Conservation (phyloP, 2,888 invertebrate genomes). For the Scaeva pyrastri region DNA sequence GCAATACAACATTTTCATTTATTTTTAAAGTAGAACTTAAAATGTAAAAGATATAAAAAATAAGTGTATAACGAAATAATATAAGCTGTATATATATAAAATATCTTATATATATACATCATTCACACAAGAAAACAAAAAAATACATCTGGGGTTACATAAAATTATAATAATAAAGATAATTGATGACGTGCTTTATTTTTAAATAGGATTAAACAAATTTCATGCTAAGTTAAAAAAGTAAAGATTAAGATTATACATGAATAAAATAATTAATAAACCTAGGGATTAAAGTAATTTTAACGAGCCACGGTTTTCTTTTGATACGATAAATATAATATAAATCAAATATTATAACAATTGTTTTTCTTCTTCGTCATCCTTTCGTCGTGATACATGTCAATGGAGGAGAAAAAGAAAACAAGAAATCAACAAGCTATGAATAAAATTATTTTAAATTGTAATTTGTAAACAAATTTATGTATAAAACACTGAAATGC, state of each 20-base stretch:
- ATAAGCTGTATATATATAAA: slow-evolving; percentile 61
- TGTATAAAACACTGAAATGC: slow-evolving; percentile 44
- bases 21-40: slow-evolving; percentile 45
- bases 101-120: slow-evolving; percentile 42
- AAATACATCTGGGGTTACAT: slow-evolving; percentile 58
- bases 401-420: slow-evolving; percentile 56
- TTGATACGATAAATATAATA: slow-evolving; percentile 68
- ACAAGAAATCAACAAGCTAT: slow-evolving; percentile 30
- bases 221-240: slow-evolving; percentile 69
- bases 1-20: slow-evolving; percentile 56
- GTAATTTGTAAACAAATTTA: slow-evolving; percentile 55
- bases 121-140: slow-evolving; percentile 11
- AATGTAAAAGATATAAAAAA: slow-evolving; percentile 34
- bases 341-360: slow-evolving; percentile 38
- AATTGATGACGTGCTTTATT: slow-evolving; percentile 75
- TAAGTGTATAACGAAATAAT: slow-evolving; percentile 48
- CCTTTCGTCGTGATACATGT: slow-evolving; percentile 72
- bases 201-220: slow-evolving; percentile 69
- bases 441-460: slow-evolving; percentile 58
- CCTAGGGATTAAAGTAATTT: slow-evolving; percentile 41
- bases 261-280: slow-evolving; percentile 37
- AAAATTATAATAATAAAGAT: slow-evolving; percentile 45
- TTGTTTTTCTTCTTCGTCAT: slow-evolving; percentile 63
- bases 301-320: slow-evolving; percentile 69
- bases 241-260: slow-evolving; percentile 48